phyloP scores from a whole-genome alignment of 2,888 invertebrate genomes.

The Xiphydria camelus region DNA sequence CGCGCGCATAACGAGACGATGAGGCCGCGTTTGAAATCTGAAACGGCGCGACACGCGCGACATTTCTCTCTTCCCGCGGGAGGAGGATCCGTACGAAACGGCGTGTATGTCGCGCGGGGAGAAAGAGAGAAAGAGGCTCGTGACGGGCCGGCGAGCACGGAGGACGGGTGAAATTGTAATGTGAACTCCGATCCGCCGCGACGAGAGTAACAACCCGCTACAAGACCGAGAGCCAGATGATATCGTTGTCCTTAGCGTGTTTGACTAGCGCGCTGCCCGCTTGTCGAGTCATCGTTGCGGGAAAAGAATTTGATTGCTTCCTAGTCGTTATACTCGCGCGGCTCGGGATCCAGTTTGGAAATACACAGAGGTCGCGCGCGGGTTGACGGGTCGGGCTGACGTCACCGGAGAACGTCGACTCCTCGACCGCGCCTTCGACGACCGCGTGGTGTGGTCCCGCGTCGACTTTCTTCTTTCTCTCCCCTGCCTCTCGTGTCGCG shows the following conservation, averaged over 20 bases:
- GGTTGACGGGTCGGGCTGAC: no score
- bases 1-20: no score
- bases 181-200: slow-evolving; percentile 2
- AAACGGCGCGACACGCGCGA: no score
- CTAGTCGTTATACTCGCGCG: no score
- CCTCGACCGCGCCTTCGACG: no score
- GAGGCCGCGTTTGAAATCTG: no score
- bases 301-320: slow-evolving; percentile 3
- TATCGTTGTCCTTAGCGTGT: slow-evolving; percentile 1
- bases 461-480: no score
- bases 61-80: no score
- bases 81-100: no score
- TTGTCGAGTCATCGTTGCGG: slow-evolving; percentile 29
- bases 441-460: no score
- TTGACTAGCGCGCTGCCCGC: slow-evolving; percentile 7
- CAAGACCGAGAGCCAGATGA: slow-evolving; percentile 1
- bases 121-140: not conserved
- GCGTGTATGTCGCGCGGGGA: not conserved
- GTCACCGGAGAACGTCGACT: no score
- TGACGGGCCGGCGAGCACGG: not conserved
- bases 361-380: not conserved
- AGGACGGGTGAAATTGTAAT: not conserved
- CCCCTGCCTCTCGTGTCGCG: no score
- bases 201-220: not conserved
- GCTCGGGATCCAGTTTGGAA: slow-evolving; percentile 1